phyloP scores from a whole-genome alignment of 2,888 invertebrate species.

The Lottia gigantea region DNA sequence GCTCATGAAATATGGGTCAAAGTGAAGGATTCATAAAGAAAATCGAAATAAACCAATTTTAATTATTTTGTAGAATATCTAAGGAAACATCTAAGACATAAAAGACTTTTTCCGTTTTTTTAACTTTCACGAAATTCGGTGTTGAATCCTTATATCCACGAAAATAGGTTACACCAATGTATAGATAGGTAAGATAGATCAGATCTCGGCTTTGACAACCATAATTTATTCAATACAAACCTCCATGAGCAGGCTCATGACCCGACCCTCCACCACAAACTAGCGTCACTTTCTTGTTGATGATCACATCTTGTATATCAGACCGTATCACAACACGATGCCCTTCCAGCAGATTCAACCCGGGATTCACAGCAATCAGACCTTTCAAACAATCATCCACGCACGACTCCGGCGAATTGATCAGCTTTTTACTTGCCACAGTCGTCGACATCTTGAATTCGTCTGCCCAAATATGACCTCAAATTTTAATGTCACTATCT shows the following conservation, averaged over 20 bases:
- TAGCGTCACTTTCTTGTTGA: constrained; percentile 70
- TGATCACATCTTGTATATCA: constrained; percentile 70
- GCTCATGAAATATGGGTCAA: no score
- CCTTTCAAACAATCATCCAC: constrained; percentile 72
- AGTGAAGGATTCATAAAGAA: no score
- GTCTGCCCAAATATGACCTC: background rate
- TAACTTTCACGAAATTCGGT: no score
- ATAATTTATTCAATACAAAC: constrained; percentile 36
- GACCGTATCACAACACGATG: constrained; percentile 73
- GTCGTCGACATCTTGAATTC: constrained; percentile 3
- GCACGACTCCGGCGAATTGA: constrained; percentile 53
- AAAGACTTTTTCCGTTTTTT: no score
- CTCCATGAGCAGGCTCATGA: constrained; percentile 78
- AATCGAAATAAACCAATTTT: no score
- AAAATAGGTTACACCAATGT: no score
- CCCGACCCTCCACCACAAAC: constrained; percentile 87
- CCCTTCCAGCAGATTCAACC: constrained; percentile 71
- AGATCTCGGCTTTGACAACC: background rate
- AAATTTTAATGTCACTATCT: background rate
- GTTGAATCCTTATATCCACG: no score
- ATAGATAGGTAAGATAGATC: no score
- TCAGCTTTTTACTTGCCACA: constrained; percentile 44
- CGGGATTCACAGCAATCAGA: constrained; percentile 71
- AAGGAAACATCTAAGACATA: no score
- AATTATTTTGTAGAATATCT: no score